Percentiles rank a stretch among this genome's conserved stretches.
phyloP scores from a whole-genome alignment of 2,797 vertebrate species.

The Megalops cyprinoides region DNA sequence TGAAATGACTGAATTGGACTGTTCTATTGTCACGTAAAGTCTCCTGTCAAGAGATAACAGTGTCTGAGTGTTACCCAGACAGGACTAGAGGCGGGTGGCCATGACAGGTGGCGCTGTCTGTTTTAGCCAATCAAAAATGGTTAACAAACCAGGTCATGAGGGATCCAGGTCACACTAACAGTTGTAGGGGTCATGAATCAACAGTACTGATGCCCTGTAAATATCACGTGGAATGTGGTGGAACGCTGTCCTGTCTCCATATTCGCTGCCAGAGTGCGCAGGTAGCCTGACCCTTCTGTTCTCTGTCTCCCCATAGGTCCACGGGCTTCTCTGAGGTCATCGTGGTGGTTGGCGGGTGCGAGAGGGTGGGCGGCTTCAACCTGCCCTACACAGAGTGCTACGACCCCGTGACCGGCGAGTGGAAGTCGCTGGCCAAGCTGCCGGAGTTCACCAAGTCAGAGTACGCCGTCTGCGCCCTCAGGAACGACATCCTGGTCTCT shows the following conservation, averaged over 20 bases:
- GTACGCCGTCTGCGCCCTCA: slow-evolving; percentile 94
- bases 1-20: no score
- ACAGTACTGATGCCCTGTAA: no score
- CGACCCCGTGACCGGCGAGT: slow-evolving; percentile 95
- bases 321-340: slow-evolving; percentile 98
- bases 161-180: no score
- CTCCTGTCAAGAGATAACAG: no score
- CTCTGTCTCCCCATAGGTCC: slow-evolving; percentile 75
- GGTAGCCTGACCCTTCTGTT: not conserved
- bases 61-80: not conserved
- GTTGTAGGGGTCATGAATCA: not conserved
- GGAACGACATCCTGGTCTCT: slow-evolving; percentile 98
- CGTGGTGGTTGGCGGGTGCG: slow-evolving; percentile 96
- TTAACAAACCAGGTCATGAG: no score
- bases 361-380: slow-evolving; percentile 96
- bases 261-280: not conserved
- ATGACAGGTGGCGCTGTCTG: not conserved
- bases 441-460: slow-evolving; percentile 99
- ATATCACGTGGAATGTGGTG: no score
- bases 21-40: not conserved
- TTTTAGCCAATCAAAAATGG: not conserved
- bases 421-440: slow-evolving; percentile 96
- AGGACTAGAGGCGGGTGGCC: no score
- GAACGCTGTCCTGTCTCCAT: no score
- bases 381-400: slow-evolving; percentile 97